Base-by-base conservation (phyloP, 1,140 invertebrate species). In the Psix sp. region DNA sequence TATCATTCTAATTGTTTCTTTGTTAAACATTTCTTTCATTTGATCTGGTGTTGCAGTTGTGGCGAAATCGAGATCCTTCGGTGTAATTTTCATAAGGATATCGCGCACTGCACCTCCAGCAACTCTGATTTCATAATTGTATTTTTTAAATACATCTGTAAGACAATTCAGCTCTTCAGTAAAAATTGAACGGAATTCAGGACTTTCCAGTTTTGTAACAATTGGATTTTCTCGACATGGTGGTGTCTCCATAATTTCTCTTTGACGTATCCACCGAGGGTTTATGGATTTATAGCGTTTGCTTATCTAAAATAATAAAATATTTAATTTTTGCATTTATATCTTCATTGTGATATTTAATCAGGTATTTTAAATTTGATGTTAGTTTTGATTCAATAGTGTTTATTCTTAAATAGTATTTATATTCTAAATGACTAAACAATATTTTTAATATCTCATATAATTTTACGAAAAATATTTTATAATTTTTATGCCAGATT, bases 21-120 rank as follows among this genome's bases (percentile, higher is more conserved):
- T 86, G 1, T 85, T 91, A 82, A 99, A 99, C 91, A 99, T 96
- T 46, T 93, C 89, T 86, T 97, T 98, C 97, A 99, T 99, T 88
- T 99, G 88, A 13, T 93, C 89, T 0, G 98, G 98, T 1, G 98
- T 99, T 3, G 98, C 98, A 26, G 93, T 94, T 5, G 98, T 98
- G 1, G 98, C 98, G 89, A 99, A 99, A 86, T 99, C 98, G 21
- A 99, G 86, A 88, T 99, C 98, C 80, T 93, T 92, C 1, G 98
- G 98, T 33, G 87, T 84, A 43, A 91, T 92, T 3, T 92, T 91
- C 90, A 94, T 92, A n/a, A 99, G 80, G n/a, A 99, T 88, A 89
- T 99, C 98, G 52, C 98, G 91, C 3, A 96, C 98, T 18, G 97
- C 96, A 11, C 98, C 98, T 45, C 98, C 98, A 36, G 96, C 97